Evolutionary conservation across 1,140 invertebrate genomes (phyloP), one percentile per base, ranked within the genome.

Genomic region (Zophobas atratus): DNA sequence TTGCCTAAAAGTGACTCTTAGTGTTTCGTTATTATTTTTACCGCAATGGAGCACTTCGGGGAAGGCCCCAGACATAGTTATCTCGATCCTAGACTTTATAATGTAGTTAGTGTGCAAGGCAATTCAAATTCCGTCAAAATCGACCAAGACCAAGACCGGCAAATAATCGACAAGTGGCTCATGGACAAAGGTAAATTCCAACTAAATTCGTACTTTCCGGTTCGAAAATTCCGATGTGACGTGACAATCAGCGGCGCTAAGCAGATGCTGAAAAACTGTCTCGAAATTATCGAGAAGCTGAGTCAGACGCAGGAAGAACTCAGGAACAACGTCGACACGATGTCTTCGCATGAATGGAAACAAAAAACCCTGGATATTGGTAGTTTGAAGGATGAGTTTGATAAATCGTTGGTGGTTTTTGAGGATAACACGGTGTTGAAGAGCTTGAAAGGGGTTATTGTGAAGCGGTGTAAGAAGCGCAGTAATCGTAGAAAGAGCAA

Each of bases 401-500:
- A 85, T 43, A 81, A 85, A 56, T 81, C 86, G 1, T 83, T 90
- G 57, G 72, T 84, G 38, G 80, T 84, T 72, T 85, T 90, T 43
- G 87, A 87, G 72, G 84, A 85, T 53, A 76, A 83, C n/a, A 82
- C 87, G 20, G 82, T 89, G 41, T 39, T 88, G 8, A 87, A 87
- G 51, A 77, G 83, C 8, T 79, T 91, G 36, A 89, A 88, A 75
- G 88, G 86, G 56, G 80, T 86, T 51, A 74, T 92, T 39, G 80
- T 86, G 2, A 90, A 88, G 79, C 86, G 92, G 63, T 85, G 84
- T 36, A 89, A 88, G 20, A 93, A 92, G 81, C 87, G 92, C 71
- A 72, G 86, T 34, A 87, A 89, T 48, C 82, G 90, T 55, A 90
- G 90, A 80, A 87, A 85, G 75, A 84, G 87, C 46, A 88, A 84